phyloP scores from a whole-genome alignment of 2,113 vertebrate genomes.

The Chaenocephalus aceratus region DNA sequence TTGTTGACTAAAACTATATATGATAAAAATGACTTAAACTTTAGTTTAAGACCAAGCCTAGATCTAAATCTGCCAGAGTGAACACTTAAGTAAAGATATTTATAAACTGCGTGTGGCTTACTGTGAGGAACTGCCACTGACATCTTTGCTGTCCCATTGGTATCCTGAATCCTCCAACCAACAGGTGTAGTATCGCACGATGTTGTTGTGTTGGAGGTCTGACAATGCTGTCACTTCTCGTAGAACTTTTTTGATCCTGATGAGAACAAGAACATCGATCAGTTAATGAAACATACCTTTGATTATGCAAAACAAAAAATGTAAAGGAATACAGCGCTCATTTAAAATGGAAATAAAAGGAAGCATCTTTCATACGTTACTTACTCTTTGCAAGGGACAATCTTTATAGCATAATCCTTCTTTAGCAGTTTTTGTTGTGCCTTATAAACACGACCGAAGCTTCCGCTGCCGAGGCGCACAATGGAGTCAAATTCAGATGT shows the following conservation, averaged over 20 bases:
- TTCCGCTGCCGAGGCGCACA: constrained; percentile 66
- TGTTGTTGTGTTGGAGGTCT: constrained; percentile 75
- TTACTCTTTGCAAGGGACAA: constrained; percentile 72
- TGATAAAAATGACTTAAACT: too few relatives aligned
- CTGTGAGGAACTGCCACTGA: constrained; percentile 67
- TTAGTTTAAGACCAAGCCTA: too few relatives aligned
- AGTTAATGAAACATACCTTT: background rate
- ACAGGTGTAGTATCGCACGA: constrained; percentile 78
- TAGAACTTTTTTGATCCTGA: constrained; percentile 71
- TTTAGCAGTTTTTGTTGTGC: constrained; percentile 66
- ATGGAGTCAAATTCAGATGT: constrained; percentile 71
- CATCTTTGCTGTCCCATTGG: constrained; percentile 34
- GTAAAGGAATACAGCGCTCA: background rate
- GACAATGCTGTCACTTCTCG: constrained; percentile 74
- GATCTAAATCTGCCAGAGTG: too few relatives aligned
- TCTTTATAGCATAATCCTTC: constrained; percentile 77
- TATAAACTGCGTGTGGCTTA: constrained; percentile 45
- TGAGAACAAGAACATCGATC: background rate
- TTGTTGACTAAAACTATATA: too few relatives aligned
- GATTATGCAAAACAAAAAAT: background rate
- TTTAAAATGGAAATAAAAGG: background rate
- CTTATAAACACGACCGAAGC: constrained; percentile 79
- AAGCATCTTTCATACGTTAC: constrained; percentile 29
- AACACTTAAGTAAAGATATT: background rate
- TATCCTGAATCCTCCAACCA: constrained; percentile 76